Evolutionary conservation across 2,888 invertebrate genomes (phyloP).

Genomic region (Hyposoter didymator): DNA sequence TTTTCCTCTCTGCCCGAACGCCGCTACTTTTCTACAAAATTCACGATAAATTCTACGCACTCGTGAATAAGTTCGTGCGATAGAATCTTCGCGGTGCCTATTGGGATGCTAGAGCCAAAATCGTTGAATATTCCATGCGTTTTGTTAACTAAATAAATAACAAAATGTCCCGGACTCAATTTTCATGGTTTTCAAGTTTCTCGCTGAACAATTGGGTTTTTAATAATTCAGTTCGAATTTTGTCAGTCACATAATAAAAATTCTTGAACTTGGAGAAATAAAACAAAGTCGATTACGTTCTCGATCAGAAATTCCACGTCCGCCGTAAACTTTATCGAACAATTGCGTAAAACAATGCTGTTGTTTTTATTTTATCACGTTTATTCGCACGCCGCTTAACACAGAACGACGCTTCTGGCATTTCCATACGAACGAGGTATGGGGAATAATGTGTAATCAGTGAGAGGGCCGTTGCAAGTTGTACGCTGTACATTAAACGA

Average conservation of each 20-base stretch:
- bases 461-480: conserved; percentile 16
- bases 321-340: neutral
- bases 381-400: conserved; percentile 30
- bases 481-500: conserved; percentile 41
- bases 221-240: neutral
- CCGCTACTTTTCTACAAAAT: neutral
- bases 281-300: neutral
- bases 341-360: conserved; percentile 2
- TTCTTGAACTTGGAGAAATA: neutral
- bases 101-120: neutral
- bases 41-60: neutral
- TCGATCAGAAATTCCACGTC: neutral
- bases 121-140: neutral
- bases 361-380: conserved; percentile 47
- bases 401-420: conserved; percentile 3
- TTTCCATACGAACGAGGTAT: conserved; percentile 16
- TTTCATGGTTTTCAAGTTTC: neutral
- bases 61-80: neutral
- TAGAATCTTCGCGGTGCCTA: neutral
- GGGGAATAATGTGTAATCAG: neutral
- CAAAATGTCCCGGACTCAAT: neutral
- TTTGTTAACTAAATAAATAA: neutral
- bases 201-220: neutral
- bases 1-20: neutral
- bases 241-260: neutral